Percentiles rank a stretch among this genome's conserved stretches.
Evolutionary conservation across 2,888 invertebrate species (phyloP).

Genomic region (Idaea dimidiata): DNA sequence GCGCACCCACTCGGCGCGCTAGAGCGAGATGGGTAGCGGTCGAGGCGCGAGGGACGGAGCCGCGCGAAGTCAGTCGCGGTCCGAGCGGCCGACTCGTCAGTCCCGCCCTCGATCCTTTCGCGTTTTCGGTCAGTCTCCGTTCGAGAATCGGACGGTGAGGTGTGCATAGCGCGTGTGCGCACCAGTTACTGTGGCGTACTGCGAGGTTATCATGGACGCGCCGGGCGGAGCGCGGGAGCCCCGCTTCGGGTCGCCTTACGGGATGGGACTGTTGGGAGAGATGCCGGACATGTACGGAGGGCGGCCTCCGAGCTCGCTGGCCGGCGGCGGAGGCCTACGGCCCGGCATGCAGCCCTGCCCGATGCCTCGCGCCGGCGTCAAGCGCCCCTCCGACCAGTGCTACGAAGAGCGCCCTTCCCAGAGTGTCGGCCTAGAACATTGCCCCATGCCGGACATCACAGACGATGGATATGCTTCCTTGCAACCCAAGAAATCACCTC

Average conservation of each 20-base stretch:
- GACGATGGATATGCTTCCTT: conserved; percentile 89
- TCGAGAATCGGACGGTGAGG: conserved; percentile 77
- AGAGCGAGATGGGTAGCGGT: conserved; percentile 68
- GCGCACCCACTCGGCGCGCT: conserved; percentile 34
- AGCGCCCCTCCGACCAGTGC: conserved; percentile 88
- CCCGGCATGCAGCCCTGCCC: conserved; percentile 83
- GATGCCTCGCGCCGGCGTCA: conserved; percentile 81
- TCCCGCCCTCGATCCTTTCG: conserved; percentile 77
- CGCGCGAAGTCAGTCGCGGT: conserved; percentile 80
- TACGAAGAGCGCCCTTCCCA: conserved; percentile 85
- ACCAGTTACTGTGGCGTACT: conserved; percentile 82
- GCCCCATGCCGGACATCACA: conserved; percentile 86
- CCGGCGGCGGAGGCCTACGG: conserved; percentile 67
- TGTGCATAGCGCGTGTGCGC: conserved; percentile 75
- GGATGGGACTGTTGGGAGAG: conserved; percentile 91
- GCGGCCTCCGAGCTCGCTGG: conserved; percentile 82
- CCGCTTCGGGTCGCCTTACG: conserved; percentile 93
- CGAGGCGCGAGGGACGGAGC: conserved; percentile 67
- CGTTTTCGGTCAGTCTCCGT: conserved; percentile 79
- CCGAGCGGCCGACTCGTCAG: conserved; percentile 81
- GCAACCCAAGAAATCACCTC: conserved; percentile 93
- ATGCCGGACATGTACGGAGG: conserved; percentile 90
- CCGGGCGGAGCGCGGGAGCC: conserved; percentile 93
- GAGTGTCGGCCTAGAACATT: conserved; percentile 72
- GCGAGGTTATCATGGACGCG: conserved; percentile 89